Percentiles rank a stretch among this genome's conserved stretches.
Evolutionary conservation across 2,797 vertebrate genomes (phyloP).

Genomic region (Neostethus bicornis): DNA sequence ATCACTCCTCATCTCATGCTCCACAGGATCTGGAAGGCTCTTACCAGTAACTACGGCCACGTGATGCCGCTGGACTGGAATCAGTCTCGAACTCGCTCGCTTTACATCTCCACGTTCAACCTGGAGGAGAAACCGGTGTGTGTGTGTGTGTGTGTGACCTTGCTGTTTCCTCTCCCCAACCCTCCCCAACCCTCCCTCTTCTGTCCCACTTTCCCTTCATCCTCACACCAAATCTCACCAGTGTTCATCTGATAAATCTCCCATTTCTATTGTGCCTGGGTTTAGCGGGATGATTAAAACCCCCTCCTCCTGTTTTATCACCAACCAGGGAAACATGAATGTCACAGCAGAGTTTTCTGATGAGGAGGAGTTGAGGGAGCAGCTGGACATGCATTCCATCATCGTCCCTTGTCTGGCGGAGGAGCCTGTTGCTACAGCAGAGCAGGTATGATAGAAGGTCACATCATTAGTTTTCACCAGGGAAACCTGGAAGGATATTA

Average conservation of each 20-base stretch:
- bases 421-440: constrained; percentile 93
- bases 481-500: too few species aligned
- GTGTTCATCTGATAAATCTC: constrained; percentile 53
- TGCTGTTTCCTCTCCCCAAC: background rate
- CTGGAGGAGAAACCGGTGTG: constrained; percentile 87
- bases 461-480: too few species aligned
- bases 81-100: constrained; percentile 83
- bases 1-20: background rate
- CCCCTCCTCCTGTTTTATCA: constrained; percentile 22
- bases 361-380: constrained; percentile 93
- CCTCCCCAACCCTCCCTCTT: background rate
- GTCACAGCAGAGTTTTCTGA: constrained; percentile 85
- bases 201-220: constrained; percentile 41
- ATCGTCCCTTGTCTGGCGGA: constrained; percentile 91
- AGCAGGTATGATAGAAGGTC: constrained; percentile 82
- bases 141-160: too few species aligned
- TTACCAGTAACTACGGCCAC: constrained; percentile 88
- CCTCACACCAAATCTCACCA: constrained; percentile 31
- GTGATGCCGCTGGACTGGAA: constrained; percentile 93
- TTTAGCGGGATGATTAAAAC: constrained; percentile 59
- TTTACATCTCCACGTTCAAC: constrained; percentile 86
- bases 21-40: constrained; percentile 90
- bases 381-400: constrained; percentile 96
- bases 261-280: constrained; percentile 44
- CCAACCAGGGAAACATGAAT: constrained; percentile 70